A percentile compares a stretch with the other conserved stretches of the same genome.
These are phyloP conservation scores for Frieseomelitta varia DNA, from an alignment of 1,140 invertebrate species.

Conservation along the genomic window DNA sequence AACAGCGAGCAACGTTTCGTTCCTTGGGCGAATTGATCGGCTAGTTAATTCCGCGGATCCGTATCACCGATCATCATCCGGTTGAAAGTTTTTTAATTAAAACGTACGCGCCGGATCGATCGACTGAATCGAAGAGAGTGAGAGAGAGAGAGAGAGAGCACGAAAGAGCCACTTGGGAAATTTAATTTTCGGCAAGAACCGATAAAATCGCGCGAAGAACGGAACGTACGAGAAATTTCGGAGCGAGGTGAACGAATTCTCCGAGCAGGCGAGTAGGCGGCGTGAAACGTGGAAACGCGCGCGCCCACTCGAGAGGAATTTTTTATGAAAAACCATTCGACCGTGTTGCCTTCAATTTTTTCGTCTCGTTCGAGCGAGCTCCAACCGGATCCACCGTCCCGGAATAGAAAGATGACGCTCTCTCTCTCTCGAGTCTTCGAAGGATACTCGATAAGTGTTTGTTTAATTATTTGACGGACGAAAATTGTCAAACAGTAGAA, in stretches of 20 bases:
- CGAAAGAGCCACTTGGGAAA: conserved; percentile 27
- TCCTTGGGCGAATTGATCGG: conserved; percentile 6
- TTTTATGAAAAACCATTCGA: conserved; percentile 33
- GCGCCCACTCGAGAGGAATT: conserved; percentile 5
- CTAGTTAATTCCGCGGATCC: conserved; percentile 6
- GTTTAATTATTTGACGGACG: too few species aligned
- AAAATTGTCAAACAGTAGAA: too few species aligned
- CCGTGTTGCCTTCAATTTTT: neutral
- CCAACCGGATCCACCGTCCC: too few species aligned
- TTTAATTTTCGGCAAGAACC: conserved; percentile 60
- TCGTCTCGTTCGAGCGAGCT: neutral
- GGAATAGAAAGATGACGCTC: too few species aligned
- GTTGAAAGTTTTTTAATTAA: conserved; percentile 30
- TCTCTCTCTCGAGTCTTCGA: too few species aligned
- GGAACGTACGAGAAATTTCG: neutral
- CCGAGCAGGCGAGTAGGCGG: neutral
- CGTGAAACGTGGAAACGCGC: conserved; percentile 19
- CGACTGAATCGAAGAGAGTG: neutral
- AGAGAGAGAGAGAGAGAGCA: neutral
- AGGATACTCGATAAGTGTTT: too few species aligned
- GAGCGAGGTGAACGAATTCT: neutral
- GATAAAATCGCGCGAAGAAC: conserved; percentile 25
- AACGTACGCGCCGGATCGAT: neutral
- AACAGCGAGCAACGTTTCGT: neutral
- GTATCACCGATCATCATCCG: conserved; percentile 14